Evolutionary conservation across 1,140 invertebrate genomes (phyloP).

Genomic region (Heliconius nattereri): DNA sequence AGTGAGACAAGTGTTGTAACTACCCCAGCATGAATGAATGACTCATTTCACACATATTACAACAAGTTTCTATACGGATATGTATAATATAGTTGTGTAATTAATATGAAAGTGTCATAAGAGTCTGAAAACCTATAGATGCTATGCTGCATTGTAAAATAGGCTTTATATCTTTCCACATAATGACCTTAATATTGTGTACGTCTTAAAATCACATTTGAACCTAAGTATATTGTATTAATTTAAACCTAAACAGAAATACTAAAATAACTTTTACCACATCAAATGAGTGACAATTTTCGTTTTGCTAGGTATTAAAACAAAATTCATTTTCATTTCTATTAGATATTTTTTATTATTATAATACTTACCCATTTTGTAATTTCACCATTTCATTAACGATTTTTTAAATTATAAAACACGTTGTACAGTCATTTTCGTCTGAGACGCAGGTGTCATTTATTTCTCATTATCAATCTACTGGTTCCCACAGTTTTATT

Average conservation of each 20-base stretch:
- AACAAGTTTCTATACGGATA: slow-evolving; percentile 38
- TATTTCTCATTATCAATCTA: slow-evolving; percentile 8
- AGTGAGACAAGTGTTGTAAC: slow-evolving; percentile 6
- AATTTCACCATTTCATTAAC: too few species aligned
- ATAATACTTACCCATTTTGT: too few species aligned
- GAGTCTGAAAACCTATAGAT: slow-evolving; percentile 9
- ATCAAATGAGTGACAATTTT: too few species aligned
- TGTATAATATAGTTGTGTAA: slow-evolving; percentile 33
- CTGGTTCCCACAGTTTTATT: slow-evolving; percentile 17
- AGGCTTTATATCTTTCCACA: background rate
- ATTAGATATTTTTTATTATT: too few species aligned
- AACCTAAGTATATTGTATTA: background rate
- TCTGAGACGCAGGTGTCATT: background rate
- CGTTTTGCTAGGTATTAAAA: too few species aligned
- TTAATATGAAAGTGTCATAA: slow-evolving; percentile 41
- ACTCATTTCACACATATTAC: slow-evolving; percentile 26
- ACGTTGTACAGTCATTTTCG: background rate
- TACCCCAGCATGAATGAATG: slow-evolving; percentile 31
- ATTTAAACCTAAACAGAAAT: background rate
- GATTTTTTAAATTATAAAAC: background rate
- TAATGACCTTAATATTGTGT: background rate
- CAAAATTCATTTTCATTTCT: too few species aligned
- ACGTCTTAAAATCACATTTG: background rate
- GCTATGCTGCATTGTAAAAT: background rate
- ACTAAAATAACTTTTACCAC: too few species aligned